These are phyloP conservation scores for Charina bottae DNA, from an alignment of 2,113 vertebrate genomes.

Conservation along the genomic window DNA sequence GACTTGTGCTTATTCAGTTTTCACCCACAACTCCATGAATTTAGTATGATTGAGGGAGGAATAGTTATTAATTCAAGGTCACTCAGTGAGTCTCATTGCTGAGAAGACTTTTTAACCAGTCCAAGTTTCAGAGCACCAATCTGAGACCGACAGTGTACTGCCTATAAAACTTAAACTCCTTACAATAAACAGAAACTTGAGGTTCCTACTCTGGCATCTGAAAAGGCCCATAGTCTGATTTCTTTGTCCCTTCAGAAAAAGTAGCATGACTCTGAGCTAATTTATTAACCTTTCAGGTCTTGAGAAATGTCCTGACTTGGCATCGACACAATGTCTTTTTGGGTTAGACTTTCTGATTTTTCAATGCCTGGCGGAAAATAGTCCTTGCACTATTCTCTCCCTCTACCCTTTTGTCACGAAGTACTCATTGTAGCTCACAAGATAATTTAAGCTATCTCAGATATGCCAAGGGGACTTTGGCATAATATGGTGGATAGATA, in stretches of 20 bases:
- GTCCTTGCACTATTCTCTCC: neutral
- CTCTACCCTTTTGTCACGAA: slow-evolving; percentile 34
- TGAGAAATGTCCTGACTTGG: slow-evolving; percentile 17
- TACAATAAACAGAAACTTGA: neutral
- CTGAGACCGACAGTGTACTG: neutral
- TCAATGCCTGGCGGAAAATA: slow-evolving; percentile 16
- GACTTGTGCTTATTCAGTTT: neutral
- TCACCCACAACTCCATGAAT: neutral
- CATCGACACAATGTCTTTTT: neutral
- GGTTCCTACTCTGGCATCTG: neutral
- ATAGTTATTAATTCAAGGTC: neutral
- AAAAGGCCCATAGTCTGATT: neutral
- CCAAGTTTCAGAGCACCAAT: neutral
- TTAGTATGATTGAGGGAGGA: neutral
- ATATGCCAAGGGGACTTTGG: slow-evolving; percentile 13
- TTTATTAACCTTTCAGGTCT: slow-evolving; percentile 21
- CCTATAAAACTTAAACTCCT: slow-evolving; percentile 7
- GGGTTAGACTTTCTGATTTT: neutral
- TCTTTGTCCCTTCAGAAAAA: slow-evolving; percentile 5
- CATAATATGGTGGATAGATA: neutral
- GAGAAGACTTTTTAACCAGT: neutral
- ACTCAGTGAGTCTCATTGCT: neutral
- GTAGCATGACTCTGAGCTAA: neutral
- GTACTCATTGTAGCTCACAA: slow-evolving; percentile 22
- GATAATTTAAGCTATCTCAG: slow-evolving; percentile 26